phyloP scores from a whole-genome alignment of 2,113 vertebrate species.

The Platichthys flesus region DNA sequence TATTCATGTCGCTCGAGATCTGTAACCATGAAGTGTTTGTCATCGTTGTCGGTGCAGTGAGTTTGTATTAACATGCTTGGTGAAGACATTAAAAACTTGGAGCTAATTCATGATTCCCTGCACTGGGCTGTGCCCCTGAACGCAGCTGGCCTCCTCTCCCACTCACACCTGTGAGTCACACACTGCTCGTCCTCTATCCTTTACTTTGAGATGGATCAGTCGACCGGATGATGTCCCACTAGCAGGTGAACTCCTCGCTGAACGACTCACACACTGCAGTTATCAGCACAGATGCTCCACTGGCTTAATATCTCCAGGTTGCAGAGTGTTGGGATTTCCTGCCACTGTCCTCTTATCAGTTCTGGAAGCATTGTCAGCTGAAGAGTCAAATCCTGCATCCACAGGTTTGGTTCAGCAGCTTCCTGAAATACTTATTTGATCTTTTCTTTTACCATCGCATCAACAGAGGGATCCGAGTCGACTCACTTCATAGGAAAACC shows the following conservation, averaged over 20 bases:
- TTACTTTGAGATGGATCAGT: slow-evolving; percentile 6
- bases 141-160: slow-evolving; percentile 20
- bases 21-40: not conserved
- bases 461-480: not conserved
- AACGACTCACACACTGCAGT: not conserved
- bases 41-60: not conserved
- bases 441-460: too few species aligned
- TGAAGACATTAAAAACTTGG: not conserved
- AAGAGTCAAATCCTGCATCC: slow-evolving; percentile 30
- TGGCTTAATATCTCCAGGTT: slow-evolving; percentile 8
- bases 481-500: too few species aligned
- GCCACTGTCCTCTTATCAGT: slow-evolving; percentile 24
- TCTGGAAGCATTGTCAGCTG: slow-evolving; percentile 20
- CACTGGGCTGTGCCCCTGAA: slow-evolving; percentile 27
- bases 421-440: not conserved
- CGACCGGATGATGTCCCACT: not conserved
- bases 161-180: slow-evolving; percentile 26
- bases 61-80: not conserved
- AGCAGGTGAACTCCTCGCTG: slow-evolving; percentile 1
- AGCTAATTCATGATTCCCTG: slow-evolving; percentile 13
- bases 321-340: slow-evolving; percentile 12
- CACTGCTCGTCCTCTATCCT: slow-evolving; percentile 5
- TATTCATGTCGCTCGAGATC: not conserved
- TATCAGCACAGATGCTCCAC: not conserved
- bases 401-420: slow-evolving; percentile 13